Conservation (phyloP, 2,888 invertebrate genomes). For the Heliconius cydno region DNA sequence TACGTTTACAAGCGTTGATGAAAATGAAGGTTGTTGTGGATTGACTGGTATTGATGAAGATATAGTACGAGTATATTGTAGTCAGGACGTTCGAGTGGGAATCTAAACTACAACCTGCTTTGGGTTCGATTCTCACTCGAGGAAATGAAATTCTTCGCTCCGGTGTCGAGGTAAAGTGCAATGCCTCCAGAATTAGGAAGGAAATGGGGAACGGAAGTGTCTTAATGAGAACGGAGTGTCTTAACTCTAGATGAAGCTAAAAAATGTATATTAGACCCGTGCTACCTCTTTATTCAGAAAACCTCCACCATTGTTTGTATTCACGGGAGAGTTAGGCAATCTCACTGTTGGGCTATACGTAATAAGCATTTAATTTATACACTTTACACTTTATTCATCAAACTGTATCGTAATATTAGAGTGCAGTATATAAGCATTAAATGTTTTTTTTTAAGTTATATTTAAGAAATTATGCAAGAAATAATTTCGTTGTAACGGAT, state of each 20-base stretch:
- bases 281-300: constrained; percentile 18
- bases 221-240: too few relatives aligned
- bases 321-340: constrained; percentile 29
- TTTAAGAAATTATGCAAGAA: constrained; percentile 3
- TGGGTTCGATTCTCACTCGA: too few relatives aligned
- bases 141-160: too few relatives aligned
- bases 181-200: too few relatives aligned
- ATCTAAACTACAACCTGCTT: too few relatives aligned
- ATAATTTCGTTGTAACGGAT: neutral
- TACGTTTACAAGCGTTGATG: constrained; percentile 24
- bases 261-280: too few relatives aligned
- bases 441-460: neutral
- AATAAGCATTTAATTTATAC: constrained; percentile 22
- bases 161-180: too few relatives aligned
- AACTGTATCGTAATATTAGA: neutral
- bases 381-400: constrained; percentile 1
- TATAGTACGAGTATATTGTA: constrained; percentile 3
- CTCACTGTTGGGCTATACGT: constrained; percentile 13
- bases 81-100: too few relatives aligned
- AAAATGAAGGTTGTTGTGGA: constrained; percentile 28
- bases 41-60: constrained; percentile 29
- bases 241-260: too few relatives aligned
- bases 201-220: too few relatives aligned
- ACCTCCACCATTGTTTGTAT: constrained; percentile 36
- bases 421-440: neutral